Percentiles rank a stretch among this genome's conserved stretches.
Evolutionary conservation across 92 coral and sea anemone genomes (phyloP).

Genomic region (Zoanthus gigantus): DNA sequence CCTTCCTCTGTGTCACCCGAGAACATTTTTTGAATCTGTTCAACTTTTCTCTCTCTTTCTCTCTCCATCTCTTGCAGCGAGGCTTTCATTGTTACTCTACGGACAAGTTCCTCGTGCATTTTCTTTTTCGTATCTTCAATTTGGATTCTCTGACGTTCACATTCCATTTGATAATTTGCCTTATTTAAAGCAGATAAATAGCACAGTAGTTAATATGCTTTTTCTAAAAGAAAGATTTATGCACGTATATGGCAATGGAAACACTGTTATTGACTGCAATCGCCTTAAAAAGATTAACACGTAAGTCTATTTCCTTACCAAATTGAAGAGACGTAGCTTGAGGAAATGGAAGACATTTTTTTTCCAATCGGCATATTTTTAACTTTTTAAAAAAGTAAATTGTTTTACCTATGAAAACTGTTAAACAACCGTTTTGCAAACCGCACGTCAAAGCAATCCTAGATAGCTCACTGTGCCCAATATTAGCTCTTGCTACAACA

Average conservation of each 20-base stretch:
- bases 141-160: constrained; percentile 74
- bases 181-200: constrained; percentile 13
- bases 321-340: no score
- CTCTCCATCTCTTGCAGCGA: constrained; percentile 72
- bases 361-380: no score
- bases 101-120: constrained; percentile 88
- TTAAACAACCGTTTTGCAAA: no score
- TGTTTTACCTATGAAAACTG: no score
- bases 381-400: no score
- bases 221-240: neutral
- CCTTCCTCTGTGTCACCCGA: constrained; percentile 76
- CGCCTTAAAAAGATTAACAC: neutral
- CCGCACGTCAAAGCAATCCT: no score
- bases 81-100: constrained; percentile 67
- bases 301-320: no score
- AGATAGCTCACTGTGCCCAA: no score
- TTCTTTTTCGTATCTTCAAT: constrained; percentile 72
- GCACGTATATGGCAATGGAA: no score
- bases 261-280: no score
- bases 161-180: constrained; percentile 89
- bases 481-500: no score
- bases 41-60: constrained; percentile 79
- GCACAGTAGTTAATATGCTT: neutral
- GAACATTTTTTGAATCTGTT: constrained; percentile 69
- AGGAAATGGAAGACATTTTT: no score